A percentile compares a stretch with the other conserved stretches of the same genome.
Conservation (phyloP, 2,888 invertebrate species). For the Perizoma flavofasciatum region DNA sequence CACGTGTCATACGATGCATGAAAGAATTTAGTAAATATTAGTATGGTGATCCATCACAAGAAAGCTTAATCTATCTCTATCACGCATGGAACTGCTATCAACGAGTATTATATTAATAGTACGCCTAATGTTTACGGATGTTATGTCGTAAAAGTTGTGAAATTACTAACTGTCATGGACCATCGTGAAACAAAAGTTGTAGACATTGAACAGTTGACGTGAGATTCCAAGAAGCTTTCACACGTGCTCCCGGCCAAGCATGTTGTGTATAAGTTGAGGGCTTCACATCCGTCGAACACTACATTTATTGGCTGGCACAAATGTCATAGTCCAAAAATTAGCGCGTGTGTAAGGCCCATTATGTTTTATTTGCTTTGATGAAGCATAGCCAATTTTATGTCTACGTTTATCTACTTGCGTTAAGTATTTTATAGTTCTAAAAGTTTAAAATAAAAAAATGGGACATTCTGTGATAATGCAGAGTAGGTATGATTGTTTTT, state of each 20-base stretch:
- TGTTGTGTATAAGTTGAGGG: too few species aligned
- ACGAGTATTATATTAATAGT: slow-evolving; percentile 36
- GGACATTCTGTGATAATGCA: too few species aligned
- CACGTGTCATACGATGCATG: slow-evolving; percentile 11
- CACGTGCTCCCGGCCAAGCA: too few species aligned
- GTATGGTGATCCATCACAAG: slow-evolving; percentile 34
- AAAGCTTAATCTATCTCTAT: slow-evolving; percentile 36
- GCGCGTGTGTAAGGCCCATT: too few species aligned
- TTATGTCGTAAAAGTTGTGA: slow-evolving; percentile 35
- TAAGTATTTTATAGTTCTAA: too few species aligned
- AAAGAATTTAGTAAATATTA: slow-evolving; percentile 34
- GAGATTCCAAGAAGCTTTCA: neutral
- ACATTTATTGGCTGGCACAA: too few species aligned
- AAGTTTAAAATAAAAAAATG: too few species aligned
- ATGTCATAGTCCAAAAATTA: too few species aligned
- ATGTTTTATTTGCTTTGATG: slow-evolving; percentile 1
- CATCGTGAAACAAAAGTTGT: slow-evolving; percentile 12
- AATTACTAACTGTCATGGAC: slow-evolving; percentile 22
- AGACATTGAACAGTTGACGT: neutral
- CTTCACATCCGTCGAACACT: too few species aligned
- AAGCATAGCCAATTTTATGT: neutral
- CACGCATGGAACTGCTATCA: slow-evolving; percentile 39
- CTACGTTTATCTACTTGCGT: too few species aligned
- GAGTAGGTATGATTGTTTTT: too few species aligned
- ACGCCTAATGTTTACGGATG: slow-evolving; percentile 32